Evolutionary conservation across 2,888 invertebrate genomes (phyloP), one percentile per base, ranked within the genome.

Genomic region (Teleiodes luculella): DNA sequence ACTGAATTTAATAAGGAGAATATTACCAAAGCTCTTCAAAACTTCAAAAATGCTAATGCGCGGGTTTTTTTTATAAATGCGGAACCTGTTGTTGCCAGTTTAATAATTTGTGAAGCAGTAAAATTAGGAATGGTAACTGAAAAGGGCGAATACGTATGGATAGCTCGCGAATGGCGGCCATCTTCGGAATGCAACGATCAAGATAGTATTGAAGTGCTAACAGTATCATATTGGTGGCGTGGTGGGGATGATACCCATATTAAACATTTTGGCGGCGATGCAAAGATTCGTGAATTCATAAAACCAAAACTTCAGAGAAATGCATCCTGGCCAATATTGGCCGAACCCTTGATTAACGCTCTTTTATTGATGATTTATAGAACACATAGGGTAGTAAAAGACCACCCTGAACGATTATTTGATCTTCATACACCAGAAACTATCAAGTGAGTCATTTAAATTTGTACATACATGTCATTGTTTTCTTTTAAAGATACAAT

Each of bases 11-110:
- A 41, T 10, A 8, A 7, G 1, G 13, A 7, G 4, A 24, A 10
- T n/a, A 49, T 49, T 2, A 28, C 28, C 5, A 28, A 31, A 16
- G 14, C 2, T 5, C 10, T 55, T 75, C 36, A 11, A 43, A 37
- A 20, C 1, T 57, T 78, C 10, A 41, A 45, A 13, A 36, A 37
- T 2, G 50, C 1, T 55, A 90, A 92, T 46, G 94, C 94, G 0
- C 92, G 92, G 60, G 94, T 97, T 8, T 94, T 97, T 41, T 94
- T 97, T 56, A 93, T 95, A 0, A 96, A 97, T 74, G 92, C 95
- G 31, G 92, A 93, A 55, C 86, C 91, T 56, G 86, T 90, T 31
- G 91, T 92, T 0, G 92, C 92, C 1, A 81, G 92, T 31, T 86
- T 91, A 49, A 92, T 95, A 1, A 92, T 97, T 90, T 95, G 94